phyloP scores from a whole-genome alignment of 2,888 invertebrate species.

The Cerceris rybyensis region DNA sequence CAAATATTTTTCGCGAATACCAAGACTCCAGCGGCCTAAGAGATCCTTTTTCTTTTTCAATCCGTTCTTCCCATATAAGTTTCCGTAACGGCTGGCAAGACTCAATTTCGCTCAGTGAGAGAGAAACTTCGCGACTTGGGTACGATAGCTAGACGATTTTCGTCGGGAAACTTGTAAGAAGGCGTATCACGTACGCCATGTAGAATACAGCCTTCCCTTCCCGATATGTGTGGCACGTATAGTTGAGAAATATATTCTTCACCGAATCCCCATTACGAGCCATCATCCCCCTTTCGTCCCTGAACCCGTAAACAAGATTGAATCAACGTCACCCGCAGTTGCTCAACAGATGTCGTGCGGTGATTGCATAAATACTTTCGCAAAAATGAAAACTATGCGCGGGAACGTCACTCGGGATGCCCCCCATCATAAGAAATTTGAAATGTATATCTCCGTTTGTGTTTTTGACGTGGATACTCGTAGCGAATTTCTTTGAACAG shows the following conservation, averaged over 20 bases:
- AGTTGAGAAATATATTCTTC: slow-evolving; percentile 70
- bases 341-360: slow-evolving; percentile 43
- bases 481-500: too few relatives aligned
- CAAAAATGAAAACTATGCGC: slow-evolving; percentile 15
- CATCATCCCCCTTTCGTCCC: slow-evolving; percentile 53
- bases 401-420: neutral
- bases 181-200: slow-evolving; percentile 68
- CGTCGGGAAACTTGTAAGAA: slow-evolving; percentile 55
- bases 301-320: slow-evolving; percentile 63
- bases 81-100: slow-evolving; percentile 26
- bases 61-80: slow-evolving; percentile 24
- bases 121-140: slow-evolving; percentile 25
- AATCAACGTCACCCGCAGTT: slow-evolving; percentile 62
- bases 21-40: neutral
- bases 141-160: slow-evolving; percentile 48
- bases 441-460: slow-evolving; percentile 12
- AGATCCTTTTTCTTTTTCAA: slow-evolving; percentile 27
- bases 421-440: neutral
- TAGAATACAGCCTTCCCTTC: slow-evolving; percentile 62
- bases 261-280: slow-evolving; percentile 61
- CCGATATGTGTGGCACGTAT: slow-evolving; percentile 71
- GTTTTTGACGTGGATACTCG: too few relatives aligned
- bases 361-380: slow-evolving; percentile 44
- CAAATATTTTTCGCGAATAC: slow-evolving; percentile 9
- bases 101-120: slow-evolving; percentile 37